Conservation (phyloP, 2,888 invertebrate species). For the Thecophora atra region DNA sequence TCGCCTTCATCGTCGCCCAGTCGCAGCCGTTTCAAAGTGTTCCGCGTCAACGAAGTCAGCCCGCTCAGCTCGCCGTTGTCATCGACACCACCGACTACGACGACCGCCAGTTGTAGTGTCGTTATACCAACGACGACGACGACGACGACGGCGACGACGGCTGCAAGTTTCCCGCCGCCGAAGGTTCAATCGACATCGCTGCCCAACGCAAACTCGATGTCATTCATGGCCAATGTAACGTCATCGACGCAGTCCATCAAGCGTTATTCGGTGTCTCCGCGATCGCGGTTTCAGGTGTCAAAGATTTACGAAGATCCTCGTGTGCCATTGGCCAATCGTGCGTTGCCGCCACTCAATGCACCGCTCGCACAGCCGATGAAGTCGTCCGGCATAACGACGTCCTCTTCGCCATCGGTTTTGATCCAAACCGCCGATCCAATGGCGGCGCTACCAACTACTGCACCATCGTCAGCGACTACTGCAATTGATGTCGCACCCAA, state of each 20-base stretch:
- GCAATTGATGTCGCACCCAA: neutral
- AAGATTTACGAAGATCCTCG: conserved; percentile 63
- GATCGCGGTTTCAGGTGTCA: conserved; percentile 61
- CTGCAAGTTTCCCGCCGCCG: conserved; percentile 42
- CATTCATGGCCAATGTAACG: conserved; percentile 59
- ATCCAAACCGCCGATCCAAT: neutral
- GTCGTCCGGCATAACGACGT: conserved; percentile 15
- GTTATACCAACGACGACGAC: conserved; percentile 51
- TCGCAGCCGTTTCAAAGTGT: conserved; percentile 68
- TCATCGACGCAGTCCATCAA: conserved; percentile 63
- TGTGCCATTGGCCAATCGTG: conserved; percentile 52
- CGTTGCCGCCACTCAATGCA: conserved; percentile 54
- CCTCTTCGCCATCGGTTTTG: conserved; percentile 23
- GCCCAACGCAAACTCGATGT: conserved; percentile 59
- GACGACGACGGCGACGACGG: too few species aligned
- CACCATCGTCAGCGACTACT: neutral
- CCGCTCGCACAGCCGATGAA: conserved; percentile 60
- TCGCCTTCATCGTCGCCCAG: conserved; percentile 76
- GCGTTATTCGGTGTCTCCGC: conserved; percentile 60
- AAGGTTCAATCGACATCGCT: conserved; percentile 43
- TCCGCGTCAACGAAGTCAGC: conserved; percentile 62
- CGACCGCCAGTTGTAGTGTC: conserved; percentile 48
- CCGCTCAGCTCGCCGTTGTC: conserved; percentile 59
- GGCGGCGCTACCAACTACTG: neutral
- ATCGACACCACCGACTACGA: conserved; percentile 40